phyloP scores from a whole-genome alignment of 1,140 invertebrate genomes.

The Philotrypesis tridentata region DNA sequence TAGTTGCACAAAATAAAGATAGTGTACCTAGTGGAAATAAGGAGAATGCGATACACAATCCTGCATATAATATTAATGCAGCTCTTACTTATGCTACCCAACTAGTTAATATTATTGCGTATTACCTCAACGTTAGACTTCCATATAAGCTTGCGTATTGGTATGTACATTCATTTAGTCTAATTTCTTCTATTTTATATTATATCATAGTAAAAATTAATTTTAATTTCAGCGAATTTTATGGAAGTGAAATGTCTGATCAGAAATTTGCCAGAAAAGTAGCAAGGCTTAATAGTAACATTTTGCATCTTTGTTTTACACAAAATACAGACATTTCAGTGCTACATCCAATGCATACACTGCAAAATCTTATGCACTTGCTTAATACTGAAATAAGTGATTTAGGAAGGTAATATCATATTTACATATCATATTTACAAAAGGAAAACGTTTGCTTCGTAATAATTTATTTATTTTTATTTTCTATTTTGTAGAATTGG shows the following conservation, averaged over 20 bases:
- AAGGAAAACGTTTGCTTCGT: conserved; percentile 26
- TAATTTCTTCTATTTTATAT: conserved; percentile 13
- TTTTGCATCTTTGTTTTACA: conserved; percentile 86
- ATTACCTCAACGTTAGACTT: conserved; percentile 83
- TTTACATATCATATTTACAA: not conserved
- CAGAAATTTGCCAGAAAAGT: conserved; percentile 84
- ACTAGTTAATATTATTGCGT: conserved; percentile 85
- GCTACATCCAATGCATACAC: conserved; percentile 81
- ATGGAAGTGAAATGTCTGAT: conserved; percentile 79
- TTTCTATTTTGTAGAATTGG: conserved; percentile 71
- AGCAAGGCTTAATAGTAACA: conserved; percentile 86
- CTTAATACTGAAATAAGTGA: conserved; percentile 79
- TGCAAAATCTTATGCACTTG: conserved; percentile 84
- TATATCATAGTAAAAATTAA: conserved; percentile 42
- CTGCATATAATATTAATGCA: conserved; percentile 83
- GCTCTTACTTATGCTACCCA: conserved; percentile 88
- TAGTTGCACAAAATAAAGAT: conserved; percentile 80
- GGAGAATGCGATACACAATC: conserved; percentile 76
- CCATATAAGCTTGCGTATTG: conserved; percentile 85
- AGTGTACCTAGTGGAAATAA: conserved; percentile 75
- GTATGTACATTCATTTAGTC: conserved; percentile 66
- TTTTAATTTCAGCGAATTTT: conserved; percentile 81
- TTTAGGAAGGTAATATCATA: conserved; percentile 78
- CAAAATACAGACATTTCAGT: conserved; percentile 81
- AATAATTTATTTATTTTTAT: conserved; percentile 38